These are phyloP conservation scores for Drosophila neutralis DNA, from an alignment of 2,888 invertebrate genomes.

Conservation along the genomic window DNA sequence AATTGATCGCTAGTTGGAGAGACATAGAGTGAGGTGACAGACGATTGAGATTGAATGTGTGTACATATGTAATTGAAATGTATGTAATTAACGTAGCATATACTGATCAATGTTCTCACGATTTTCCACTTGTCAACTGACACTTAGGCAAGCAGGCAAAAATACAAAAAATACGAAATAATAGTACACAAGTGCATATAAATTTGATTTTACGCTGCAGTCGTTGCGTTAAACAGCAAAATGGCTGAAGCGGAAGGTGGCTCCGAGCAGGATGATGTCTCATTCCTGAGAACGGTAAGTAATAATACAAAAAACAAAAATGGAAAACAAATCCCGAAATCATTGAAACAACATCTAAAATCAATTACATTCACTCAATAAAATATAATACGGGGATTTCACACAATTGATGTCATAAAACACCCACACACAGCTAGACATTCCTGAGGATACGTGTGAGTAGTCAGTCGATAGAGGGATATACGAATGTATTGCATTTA, in stretches of 20 bases:
- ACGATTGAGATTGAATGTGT: conserved; percentile 8
- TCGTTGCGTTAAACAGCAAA: conserved; percentile 73
- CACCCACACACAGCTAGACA: conserved; percentile 20
- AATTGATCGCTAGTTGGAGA: background rate
- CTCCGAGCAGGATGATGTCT: conserved; percentile 99
- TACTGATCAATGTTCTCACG: background rate
- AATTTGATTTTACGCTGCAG: conserved; percentile 67
- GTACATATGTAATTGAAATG: background rate
- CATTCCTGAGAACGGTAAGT: conserved; percentile 99
- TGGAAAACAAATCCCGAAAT: background rate
- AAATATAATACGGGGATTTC: conserved; percentile 77
- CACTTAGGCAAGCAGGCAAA: conserved; percentile 38
- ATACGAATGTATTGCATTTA: conserved; percentile 46
- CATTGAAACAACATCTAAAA: conserved; percentile 74
- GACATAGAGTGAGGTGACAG: background rate
- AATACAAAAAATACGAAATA: conserved; percentile 54
- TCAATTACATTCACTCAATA: conserved; percentile 82
- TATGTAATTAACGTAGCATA: too few species aligned
- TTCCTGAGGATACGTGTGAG: background rate
- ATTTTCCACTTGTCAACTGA: background rate
- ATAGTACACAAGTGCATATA: conserved; percentile 41
- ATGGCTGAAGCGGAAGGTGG: conserved; percentile 98
- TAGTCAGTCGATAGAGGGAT: conserved; percentile 24
- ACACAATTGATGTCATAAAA: conserved; percentile 76
- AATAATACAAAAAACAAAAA: background rate